phyloP scores from a whole-genome alignment of 2,113 vertebrate genomes.

The Siphamia tubifer region DNA sequence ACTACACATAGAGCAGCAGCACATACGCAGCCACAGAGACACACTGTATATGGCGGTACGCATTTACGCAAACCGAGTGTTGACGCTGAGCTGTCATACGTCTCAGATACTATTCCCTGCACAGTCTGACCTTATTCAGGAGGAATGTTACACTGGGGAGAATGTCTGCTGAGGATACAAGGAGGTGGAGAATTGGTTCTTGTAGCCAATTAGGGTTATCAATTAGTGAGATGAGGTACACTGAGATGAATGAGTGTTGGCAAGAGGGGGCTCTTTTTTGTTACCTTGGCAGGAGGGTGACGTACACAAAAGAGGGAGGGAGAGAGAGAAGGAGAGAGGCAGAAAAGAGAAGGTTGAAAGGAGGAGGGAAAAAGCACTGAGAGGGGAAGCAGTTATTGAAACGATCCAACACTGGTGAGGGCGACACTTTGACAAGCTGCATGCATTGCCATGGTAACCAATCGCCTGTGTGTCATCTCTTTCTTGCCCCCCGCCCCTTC shows the following conservation, averaged over 20 bases:
- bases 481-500: constrained; percentile 18
- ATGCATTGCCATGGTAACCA: constrained; percentile 70
- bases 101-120: constrained; percentile 17
- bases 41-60: constrained; percentile 20
- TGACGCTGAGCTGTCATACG: constrained; percentile 51
- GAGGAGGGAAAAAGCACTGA: constrained; percentile 1
- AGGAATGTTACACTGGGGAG: constrained; percentile 17
- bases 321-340: background rate
- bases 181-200: constrained; percentile 35
- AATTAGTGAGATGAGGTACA: constrained; percentile 49
- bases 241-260: constrained; percentile 43
- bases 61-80: constrained; percentile 26
- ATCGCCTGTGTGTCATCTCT: constrained; percentile 42
- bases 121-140: constrained; percentile 44
- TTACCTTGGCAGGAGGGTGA: constrained; percentile 1
- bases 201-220: constrained; percentile 64
- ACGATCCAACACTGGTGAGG: constrained; percentile 57
- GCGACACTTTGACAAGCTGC: constrained; percentile 71
- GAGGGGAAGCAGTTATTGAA: constrained; percentile 59
- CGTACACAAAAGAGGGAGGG: background rate
- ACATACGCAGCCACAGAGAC: background rate
- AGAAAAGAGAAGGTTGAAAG: constrained; percentile 11
- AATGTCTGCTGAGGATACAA: constrained; percentile 20
- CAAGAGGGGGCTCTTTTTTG: background rate
- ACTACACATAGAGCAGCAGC: constrained; percentile 26